Evolutionary conservation across 2,113 vertebrate species (phyloP).

Genomic region (Gadus macrocephalus): DNA sequence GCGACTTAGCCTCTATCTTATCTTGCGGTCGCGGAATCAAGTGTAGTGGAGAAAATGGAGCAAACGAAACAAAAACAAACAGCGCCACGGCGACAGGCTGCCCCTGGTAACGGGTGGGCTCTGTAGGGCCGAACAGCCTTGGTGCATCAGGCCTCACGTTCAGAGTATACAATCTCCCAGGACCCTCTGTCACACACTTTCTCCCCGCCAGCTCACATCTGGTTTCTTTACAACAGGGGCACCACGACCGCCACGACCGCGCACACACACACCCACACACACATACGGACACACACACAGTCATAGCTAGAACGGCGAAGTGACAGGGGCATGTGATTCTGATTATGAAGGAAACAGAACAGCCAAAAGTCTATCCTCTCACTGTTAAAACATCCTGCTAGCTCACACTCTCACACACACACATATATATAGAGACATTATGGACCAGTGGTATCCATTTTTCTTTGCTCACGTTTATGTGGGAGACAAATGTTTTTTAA

Average conservation of each 20-base stretch:
- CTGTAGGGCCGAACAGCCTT: constrained; percentile 54
- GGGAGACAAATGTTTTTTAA: too few relatives aligned
- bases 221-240: constrained; percentile 51
- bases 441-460: too few relatives aligned
- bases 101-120: too few relatives aligned
- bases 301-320: constrained; percentile 7
- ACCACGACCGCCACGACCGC: constrained; percentile 27
- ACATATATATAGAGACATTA: too few relatives aligned
- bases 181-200: constrained; percentile 45
- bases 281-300: constrained; percentile 1
- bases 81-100: constrained; percentile 22
- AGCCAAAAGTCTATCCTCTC: constrained; percentile 4
- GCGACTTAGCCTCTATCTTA: constrained; percentile 14
- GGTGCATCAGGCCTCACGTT: constrained; percentile 55
- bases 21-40: constrained; percentile 38
- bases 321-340: constrained; percentile 38
- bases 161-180: constrained; percentile 38
- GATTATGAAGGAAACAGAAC: constrained; percentile 15
- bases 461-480: too few relatives aligned
- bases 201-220: constrained; percentile 51
- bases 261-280: constrained; percentile 17
- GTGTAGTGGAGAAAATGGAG: background rate
- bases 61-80: constrained; percentile 15
- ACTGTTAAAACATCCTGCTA: too few relatives aligned
- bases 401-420: too few relatives aligned